A percentile compares a stretch with the other conserved stretches of the same genome.
phyloP scores from a whole-genome alignment of 2,113 vertebrate genomes.

The Sterrhoptilus dennistouni region DNA sequence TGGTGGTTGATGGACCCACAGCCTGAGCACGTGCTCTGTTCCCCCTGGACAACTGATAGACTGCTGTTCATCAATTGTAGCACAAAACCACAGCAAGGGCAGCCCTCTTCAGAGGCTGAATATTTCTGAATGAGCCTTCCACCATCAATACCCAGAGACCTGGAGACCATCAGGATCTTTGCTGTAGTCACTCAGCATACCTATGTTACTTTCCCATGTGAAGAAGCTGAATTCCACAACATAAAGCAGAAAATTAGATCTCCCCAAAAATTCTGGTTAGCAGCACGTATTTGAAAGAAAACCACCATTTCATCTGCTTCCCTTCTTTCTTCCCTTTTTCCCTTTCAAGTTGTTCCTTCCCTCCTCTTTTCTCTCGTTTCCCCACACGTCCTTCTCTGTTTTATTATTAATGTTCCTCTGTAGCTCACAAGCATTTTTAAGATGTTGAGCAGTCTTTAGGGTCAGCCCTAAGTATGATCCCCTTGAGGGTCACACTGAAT shows the following conservation, averaged over 20 bases:
- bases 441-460: background rate
- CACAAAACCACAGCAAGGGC: background rate
- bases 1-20: background rate
- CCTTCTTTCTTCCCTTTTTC: background rate
- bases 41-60: background rate
- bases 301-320: background rate
- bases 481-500: background rate
- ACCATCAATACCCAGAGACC: background rate
- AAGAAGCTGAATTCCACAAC: background rate
- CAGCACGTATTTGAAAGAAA: background rate
- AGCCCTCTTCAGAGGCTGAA: background rate
- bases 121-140: background rate
- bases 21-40: background rate
- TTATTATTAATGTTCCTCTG: background rate
- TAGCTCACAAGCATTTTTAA: background rate
- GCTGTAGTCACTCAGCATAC: too few species aligned
- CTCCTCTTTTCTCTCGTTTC: fast-evolving
- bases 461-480: background rate
- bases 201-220: background rate
- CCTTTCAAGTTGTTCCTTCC: fast-evolving
- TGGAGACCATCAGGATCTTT: background rate
- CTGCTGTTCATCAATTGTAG: background rate
- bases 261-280: background rate
- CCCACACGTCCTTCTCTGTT: fast-evolving
- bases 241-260: background rate